A percentile compares a stretch with the other conserved stretches of the same genome.
phyloP scores from a whole-genome alignment of 2,113 vertebrate species.

The Perca schrenkii region DNA sequence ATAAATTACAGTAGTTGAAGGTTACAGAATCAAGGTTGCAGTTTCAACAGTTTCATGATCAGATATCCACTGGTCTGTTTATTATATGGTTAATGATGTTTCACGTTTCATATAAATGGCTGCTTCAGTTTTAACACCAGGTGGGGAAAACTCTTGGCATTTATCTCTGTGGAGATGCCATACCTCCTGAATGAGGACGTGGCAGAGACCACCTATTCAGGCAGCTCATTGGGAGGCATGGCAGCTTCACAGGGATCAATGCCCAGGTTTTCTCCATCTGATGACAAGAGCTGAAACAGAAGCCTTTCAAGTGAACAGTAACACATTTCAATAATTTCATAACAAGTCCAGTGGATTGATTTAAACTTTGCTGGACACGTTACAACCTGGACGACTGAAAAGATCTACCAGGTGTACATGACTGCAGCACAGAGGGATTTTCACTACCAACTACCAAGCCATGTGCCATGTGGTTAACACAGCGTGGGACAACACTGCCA shows the following conservation, averaged over 20 bases:
- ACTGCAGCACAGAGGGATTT: constrained; percentile 31
- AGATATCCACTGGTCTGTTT: constrained; percentile 1
- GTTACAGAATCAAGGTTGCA: constrained; percentile 13
- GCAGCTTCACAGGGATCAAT: constrained; percentile 48
- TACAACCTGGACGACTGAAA: constrained; percentile 9
- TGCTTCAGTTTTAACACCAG: constrained; percentile 17
- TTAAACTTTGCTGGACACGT: constrained; percentile 15
- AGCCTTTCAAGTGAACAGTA: constrained; percentile 45
- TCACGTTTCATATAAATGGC: constrained; percentile 8
- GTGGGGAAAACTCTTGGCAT: constrained; percentile 24
- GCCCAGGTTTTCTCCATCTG: constrained; percentile 57
- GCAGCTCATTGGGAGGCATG: constrained; percentile 40
- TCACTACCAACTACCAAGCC: constrained; percentile 19
- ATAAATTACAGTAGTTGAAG: not conserved
- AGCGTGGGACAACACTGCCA: constrained; percentile 23
- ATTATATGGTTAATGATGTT: constrained; percentile 2
- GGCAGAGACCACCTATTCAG: constrained; percentile 48
- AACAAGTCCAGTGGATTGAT: constrained; percentile 34
- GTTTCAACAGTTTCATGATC: not conserved
- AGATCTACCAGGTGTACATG: constrained; percentile 4
- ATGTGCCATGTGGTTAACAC: constrained; percentile 33
- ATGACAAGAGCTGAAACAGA: constrained; percentile 24
- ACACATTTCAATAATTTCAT: constrained; percentile 48
- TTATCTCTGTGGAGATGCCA: constrained; percentile 26
- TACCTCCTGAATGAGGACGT: constrained; percentile 29